These are phyloP conservation scores for Scortum barcoo DNA, from an alignment of 2,113 vertebrate genomes.

Conservation along the genomic window DNA sequence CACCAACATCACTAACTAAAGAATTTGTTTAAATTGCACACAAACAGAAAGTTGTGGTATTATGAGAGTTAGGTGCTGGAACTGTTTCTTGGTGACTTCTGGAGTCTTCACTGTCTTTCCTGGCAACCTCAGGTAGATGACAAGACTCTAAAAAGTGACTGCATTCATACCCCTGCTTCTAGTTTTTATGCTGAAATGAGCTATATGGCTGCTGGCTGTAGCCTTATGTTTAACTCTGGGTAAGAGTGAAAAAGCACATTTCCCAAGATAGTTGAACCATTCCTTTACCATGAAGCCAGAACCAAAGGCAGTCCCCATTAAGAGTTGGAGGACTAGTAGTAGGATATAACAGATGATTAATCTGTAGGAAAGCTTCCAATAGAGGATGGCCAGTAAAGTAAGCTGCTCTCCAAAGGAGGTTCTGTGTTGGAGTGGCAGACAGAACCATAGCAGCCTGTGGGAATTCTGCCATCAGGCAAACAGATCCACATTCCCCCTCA, in stretches of 20 bases:
- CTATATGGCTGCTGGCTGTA: too few relatives aligned
- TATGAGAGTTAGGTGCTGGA: too few relatives aligned
- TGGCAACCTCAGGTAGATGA: too few relatives aligned
- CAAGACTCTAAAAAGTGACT: too few relatives aligned
- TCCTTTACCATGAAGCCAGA: neutral
- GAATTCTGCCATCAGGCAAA: neutral
- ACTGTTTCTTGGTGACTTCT: too few relatives aligned
- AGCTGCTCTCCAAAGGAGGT: neutral
- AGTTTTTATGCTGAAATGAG: too few relatives aligned
- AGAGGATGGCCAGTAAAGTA: neutral
- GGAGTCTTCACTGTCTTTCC: too few relatives aligned
- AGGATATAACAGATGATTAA: neutral
- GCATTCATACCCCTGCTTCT: too few relatives aligned
- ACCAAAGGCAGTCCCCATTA: neutral
- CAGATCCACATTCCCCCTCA: neutral
- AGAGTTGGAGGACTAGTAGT: neutral
- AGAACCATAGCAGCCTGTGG: neutral
- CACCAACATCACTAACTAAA: too few relatives aligned
- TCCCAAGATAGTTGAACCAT: neutral
- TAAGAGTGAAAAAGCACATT: neutral
- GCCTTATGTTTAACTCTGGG: too few relatives aligned
- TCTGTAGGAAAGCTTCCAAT: neutral
- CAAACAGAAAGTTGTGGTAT: too few relatives aligned
- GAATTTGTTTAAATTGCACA: too few relatives aligned
- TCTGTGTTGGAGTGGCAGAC: neutral